These are phyloP conservation scores for Chloroceryle inda DNA, from an alignment of 2,797 vertebrate species.

Conservation along the genomic window DNA sequence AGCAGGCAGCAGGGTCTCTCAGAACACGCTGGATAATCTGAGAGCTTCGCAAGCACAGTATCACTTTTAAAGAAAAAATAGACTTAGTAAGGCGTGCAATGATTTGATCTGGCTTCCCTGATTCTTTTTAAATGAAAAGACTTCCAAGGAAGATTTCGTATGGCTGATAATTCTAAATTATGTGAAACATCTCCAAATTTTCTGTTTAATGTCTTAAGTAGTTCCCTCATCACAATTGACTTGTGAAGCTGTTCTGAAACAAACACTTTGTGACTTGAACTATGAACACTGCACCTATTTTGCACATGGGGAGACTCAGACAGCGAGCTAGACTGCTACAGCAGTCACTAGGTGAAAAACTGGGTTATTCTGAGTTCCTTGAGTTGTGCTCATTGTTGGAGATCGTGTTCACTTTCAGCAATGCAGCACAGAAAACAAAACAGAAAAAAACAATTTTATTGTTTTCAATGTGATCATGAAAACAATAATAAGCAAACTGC, in stretches of 20 bases:
- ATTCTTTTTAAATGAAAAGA: background rate
- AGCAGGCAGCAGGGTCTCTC: background rate
- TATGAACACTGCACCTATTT: background rate
- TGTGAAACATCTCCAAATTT: background rate
- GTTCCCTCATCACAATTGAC: background rate
- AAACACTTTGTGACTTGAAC: background rate
- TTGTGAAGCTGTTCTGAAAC: background rate
- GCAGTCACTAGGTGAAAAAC: background rate
- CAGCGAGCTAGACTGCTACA: background rate
- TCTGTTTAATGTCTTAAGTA: background rate
- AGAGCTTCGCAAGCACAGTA: background rate
- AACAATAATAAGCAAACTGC: background rate
- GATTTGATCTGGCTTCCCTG: background rate
- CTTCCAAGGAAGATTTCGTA: background rate
- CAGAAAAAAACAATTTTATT: fast-evolving
- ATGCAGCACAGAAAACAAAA: background rate
- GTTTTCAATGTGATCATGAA: background rate
- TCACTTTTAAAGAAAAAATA: background rate
- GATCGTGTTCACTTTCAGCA: background rate
- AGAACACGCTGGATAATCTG: fast-evolving
- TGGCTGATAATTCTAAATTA: background rate
- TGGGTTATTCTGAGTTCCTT: background rate
- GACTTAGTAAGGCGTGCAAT: background rate
- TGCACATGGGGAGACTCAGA: background rate
- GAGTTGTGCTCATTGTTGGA: background rate